phyloP scores from a whole-genome alignment of 1,140 invertebrate species.

The Zeugodacus cucurbitae region DNA sequence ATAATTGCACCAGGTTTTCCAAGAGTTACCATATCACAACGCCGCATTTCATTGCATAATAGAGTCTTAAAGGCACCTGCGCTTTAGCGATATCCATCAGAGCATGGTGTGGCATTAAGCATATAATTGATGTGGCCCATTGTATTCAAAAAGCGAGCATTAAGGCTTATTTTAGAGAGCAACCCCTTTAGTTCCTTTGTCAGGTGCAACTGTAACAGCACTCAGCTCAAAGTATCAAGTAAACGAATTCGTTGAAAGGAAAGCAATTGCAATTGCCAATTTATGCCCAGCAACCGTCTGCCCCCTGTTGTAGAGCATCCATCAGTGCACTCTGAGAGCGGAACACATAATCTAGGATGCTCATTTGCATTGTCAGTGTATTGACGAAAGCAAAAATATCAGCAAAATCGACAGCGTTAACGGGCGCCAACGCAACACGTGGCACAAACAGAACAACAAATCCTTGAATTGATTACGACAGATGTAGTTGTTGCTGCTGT shows the following conservation, averaged over 20 bases:
- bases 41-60: neutral
- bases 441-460: neutral
- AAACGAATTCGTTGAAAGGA: neutral
- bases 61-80: neutral
- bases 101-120: neutral
- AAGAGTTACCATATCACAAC: neutral
- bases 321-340: neutral
- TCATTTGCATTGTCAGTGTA: slow-evolving; percentile 2
- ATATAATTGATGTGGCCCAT: neutral
- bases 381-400: neutral
- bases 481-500: neutral
- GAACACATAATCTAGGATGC: neutral
- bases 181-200: neutral
- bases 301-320: neutral
- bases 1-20: too few relatives aligned
- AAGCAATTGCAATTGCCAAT: neutral
- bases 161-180: neutral
- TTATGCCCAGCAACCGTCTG: neutral
- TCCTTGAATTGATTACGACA: neutral
- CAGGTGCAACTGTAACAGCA: neutral
- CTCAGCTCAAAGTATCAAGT: neutral
- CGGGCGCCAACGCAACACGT: neutral
- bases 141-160: neutral
- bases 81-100: neutral
- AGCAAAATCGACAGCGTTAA: neutral